phyloP scores from a whole-genome alignment of 2,797 vertebrate species.

The Hyperoplus immaculatus region DNA sequence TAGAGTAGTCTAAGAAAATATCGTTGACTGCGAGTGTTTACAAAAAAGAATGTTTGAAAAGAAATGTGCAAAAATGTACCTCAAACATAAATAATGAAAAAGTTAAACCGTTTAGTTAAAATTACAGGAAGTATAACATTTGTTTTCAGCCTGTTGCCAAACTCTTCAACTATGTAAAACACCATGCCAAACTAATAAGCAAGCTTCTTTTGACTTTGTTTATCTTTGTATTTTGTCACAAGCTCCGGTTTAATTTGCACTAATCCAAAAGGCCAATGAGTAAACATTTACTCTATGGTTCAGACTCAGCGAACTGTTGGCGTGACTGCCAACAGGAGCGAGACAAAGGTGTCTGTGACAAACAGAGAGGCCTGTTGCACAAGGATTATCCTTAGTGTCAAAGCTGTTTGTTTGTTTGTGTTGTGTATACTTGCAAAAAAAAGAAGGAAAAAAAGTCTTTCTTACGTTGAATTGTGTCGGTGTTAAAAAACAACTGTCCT shows the following conservation, averaged over 20 bases:
- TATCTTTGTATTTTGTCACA: slow-evolving; percentile 7
- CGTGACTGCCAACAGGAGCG: background rate
- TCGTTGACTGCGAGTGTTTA: too few relatives aligned
- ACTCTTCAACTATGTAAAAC: background rate
- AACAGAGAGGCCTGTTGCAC: background rate
- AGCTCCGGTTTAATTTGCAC: slow-evolving; percentile 7
- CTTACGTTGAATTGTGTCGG: slow-evolving; percentile 1
- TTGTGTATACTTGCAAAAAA: background rate
- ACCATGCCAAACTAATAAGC: background rate
- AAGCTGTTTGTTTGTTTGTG: background rate
- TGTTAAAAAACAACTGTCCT: slow-evolving; percentile 27
- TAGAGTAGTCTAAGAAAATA: background rate
- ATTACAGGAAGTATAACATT: background rate
- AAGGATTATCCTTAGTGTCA: background rate
- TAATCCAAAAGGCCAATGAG: background rate
- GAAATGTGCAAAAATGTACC: background rate
- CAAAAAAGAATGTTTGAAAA: background rate
- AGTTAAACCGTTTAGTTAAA: background rate
- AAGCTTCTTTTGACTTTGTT: background rate
- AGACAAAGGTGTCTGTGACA: background rate
- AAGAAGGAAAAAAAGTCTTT: background rate
- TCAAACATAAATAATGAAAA: background rate
- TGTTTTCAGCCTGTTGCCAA: background rate
- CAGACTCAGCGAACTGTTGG: background rate
- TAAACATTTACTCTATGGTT: background rate